Evolutionary conservation across 1,140 invertebrate genomes (phyloP).

Genomic region (Tenebrio molitor): DNA sequence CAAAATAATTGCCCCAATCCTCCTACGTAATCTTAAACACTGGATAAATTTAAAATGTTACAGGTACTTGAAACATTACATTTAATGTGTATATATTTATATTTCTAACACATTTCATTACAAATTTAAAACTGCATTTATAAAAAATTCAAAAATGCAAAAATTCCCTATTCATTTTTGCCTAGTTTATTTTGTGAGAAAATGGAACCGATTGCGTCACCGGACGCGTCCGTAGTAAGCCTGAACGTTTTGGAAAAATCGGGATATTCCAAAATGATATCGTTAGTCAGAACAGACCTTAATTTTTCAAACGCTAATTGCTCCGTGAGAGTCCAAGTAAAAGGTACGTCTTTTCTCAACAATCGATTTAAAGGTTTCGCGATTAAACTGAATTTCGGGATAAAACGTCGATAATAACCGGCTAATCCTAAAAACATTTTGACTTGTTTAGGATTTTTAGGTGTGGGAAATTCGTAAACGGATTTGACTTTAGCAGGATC

Average conservation of each 20-base stretch:
- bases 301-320: slow-evolving; percentile 59
- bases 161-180: too few relatives aligned
- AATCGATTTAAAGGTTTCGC: slow-evolving; percentile 63
- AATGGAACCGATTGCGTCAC: slow-evolving; percentile 50
- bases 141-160: too few relatives aligned
- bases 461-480: slow-evolving; percentile 62
- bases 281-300: slow-evolving; percentile 3
- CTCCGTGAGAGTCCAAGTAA: slow-evolving; percentile 56
- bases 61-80: too few relatives aligned
- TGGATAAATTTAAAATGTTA: too few relatives aligned
- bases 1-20: too few relatives aligned
- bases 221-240: slow-evolving; percentile 54
- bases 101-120: too few relatives aligned
- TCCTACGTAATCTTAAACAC: too few relatives aligned
- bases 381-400: slow-evolving; percentile 61
- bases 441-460: slow-evolving; percentile 64
- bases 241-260: slow-evolving; percentile 56
- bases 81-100: too few relatives aligned
- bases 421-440: slow-evolving; percentile 66
- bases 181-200: slow-evolving; percentile 52
- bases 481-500: slow-evolving; percentile 64
- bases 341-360: slow-evolving; percentile 62
- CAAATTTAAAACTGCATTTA: too few relatives aligned
- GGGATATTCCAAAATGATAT: slow-evolving; percentile 55
- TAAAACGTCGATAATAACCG: slow-evolving; percentile 67